Evolutionary conservation across 2,888 invertebrate species (phyloP).

Genomic region (Xestia xanthographa): DNA sequence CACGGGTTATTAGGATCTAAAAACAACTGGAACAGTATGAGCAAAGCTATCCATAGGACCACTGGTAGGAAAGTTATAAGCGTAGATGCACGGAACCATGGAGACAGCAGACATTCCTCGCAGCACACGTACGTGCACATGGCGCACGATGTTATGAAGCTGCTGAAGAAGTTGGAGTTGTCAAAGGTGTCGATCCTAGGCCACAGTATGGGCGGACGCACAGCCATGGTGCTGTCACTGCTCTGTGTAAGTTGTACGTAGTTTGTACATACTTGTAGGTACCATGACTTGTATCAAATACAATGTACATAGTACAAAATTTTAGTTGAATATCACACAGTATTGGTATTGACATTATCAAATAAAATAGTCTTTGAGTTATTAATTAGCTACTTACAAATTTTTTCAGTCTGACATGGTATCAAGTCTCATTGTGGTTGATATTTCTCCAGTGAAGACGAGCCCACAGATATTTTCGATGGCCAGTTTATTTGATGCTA

Average conservation of each 20-base stretch:
- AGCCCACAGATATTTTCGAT: constrained; percentile 92
- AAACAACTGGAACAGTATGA: constrained; percentile 97
- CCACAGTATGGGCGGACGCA: constrained; percentile 99
- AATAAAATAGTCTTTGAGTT: background rate
- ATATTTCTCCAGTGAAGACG: constrained; percentile 92
- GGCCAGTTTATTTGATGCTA: constrained; percentile 92
- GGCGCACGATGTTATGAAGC: constrained; percentile 91
- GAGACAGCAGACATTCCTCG: constrained; percentile 95
- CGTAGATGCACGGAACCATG: constrained; percentile 98
- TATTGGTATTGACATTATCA: background rate
- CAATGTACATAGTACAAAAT: background rate
- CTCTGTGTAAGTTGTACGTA: constrained; percentile 89
- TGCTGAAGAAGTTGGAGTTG: constrained; percentile 92
- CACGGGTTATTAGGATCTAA: constrained; percentile 98
- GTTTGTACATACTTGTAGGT: constrained; percentile 52
- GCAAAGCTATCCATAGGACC: constrained; percentile 93
- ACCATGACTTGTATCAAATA: background rate
- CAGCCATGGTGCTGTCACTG: constrained; percentile 96
- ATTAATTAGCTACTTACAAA: background rate
- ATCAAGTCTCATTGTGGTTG: constrained; percentile 92
- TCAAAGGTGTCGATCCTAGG: constrained; percentile 94
- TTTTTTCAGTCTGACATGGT: constrained; percentile 90
- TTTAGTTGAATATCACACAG: background rate
- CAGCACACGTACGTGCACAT: constrained; percentile 94
- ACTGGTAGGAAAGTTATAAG: constrained; percentile 94